These are phyloP conservation scores for Malachius bipustulatus DNA, from an alignment of 2,888 invertebrate species.

Conservation along the genomic window DNA sequence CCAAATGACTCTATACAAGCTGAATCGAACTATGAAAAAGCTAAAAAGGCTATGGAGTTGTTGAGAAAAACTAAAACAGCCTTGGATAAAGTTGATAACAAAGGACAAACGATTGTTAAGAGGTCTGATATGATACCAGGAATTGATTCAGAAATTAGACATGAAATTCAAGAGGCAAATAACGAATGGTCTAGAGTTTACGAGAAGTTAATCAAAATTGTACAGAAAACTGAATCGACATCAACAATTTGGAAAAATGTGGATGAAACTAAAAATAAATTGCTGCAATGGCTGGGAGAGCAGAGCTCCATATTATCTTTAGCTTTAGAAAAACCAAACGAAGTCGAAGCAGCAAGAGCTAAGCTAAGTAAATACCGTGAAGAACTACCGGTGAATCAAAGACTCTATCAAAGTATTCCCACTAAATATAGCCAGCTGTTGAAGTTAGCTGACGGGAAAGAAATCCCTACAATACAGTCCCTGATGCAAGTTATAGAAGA, in stretches of 20 bases:
- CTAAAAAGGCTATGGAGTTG: constrained; percentile 62
- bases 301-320: constrained; percentile 66
- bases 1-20: constrained; percentile 65
- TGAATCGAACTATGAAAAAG: constrained; percentile 57
- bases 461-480: constrained; percentile 55
- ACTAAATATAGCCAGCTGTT: constrained; percentile 69
- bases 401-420: constrained; percentile 63
- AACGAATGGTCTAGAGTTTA: constrained; percentile 59
- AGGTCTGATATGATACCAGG: constrained; percentile 57
- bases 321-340: constrained; percentile 63
- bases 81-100: constrained; percentile 67
- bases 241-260: constrained; percentile 89
- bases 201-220: constrained; percentile 57
- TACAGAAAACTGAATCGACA: constrained; percentile 77
- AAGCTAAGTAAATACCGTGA: constrained; percentile 74
- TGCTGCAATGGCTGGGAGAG: constrained; percentile 72
- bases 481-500: constrained; percentile 56
- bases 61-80: constrained; percentile 62
- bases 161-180: constrained; percentile 50
- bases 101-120: constrained; percentile 57
- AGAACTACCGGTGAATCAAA: constrained; percentile 67
- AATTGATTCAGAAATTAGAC: constrained; percentile 48
- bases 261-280: constrained; percentile 71
- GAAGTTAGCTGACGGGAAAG: constrained; percentile 59
- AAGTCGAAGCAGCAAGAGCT: constrained; percentile 68